These are phyloP conservation scores for Rhamphomyia laevipes DNA, from an alignment of 2,888 invertebrate species.

Conservation along the genomic window DNA sequence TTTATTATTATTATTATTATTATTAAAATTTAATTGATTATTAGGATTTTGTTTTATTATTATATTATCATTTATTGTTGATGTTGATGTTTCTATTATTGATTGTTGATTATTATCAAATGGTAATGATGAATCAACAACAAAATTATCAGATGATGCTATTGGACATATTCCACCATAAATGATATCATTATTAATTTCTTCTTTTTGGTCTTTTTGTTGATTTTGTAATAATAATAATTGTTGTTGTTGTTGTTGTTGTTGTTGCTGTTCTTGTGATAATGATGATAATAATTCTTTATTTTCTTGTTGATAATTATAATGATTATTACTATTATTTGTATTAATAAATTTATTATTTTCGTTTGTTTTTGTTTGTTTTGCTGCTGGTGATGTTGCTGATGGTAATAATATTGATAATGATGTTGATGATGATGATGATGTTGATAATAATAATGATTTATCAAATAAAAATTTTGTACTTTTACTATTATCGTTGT, in stretches of 20 bases:
- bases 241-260: background rate
- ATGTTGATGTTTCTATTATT: conserved; percentile 18
- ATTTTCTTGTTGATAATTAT: background rate
- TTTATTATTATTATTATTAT: no score
- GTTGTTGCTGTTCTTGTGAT: background rate
- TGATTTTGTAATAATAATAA: background rate
- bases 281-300: no score
- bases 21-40: no score
- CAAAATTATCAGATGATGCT: conserved; percentile 19
- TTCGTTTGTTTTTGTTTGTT: conserved; percentile 10
- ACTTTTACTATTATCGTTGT: conserved; percentile 18
- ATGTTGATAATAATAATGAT: no score
- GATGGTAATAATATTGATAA: conserved; percentile 21
- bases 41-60: conserved; percentile 13
- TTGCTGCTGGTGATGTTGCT: conserved; percentile 2
- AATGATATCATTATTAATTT: background rate
- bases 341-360: conserved; percentile 14
- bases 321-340: background rate
- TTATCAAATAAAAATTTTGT: no score
- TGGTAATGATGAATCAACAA: background rate
- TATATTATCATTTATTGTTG: conserved; percentile 24
- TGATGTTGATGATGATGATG: background rate
- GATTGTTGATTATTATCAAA: background rate
- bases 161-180: conserved; percentile 9
- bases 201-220: conserved; percentile 15